These are phyloP conservation scores for Thamnaconus septentrionalis DNA, from an alignment of 2,113 vertebrate species.

Conservation along the genomic window DNA sequence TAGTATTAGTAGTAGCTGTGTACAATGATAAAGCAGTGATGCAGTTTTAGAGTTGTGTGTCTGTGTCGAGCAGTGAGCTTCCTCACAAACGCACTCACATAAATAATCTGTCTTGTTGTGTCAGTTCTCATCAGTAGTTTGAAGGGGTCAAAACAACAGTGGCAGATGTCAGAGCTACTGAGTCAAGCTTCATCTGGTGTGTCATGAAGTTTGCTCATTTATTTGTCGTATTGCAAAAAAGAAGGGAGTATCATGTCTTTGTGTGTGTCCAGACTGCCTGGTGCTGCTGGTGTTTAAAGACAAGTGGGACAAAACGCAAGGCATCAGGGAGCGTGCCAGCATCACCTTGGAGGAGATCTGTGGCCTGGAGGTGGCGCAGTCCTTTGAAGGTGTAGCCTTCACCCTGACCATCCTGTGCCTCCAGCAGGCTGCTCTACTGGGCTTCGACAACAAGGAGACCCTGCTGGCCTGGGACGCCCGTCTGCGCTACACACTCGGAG, in stretches of 20 bases:
- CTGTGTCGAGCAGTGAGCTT: too few relatives aligned
- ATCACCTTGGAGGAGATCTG: constrained; percentile 93
- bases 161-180: too few relatives aligned
- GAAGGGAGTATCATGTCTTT: background rate
- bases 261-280: constrained; percentile 84
- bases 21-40: too few relatives aligned
- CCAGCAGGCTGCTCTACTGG: constrained; percentile 85
- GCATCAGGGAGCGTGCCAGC: constrained; percentile 83
- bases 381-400: constrained; percentile 84
- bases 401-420: constrained; percentile 87
- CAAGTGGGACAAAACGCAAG: constrained; percentile 81
- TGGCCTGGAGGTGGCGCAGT: constrained; percentile 86
- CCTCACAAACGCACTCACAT: too few relatives aligned
- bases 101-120: too few relatives aligned
- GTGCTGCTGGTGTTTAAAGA: constrained; percentile 90
- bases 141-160: constrained; percentile 33
- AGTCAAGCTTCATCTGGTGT: background rate
- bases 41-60: too few relatives aligned
- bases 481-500: constrained; percentile 87
- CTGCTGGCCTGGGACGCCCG: constrained; percentile 90
- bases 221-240: background rate
- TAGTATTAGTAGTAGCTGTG: too few relatives aligned
- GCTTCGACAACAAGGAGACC: constrained; percentile 89
- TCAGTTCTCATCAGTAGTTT: too few relatives aligned
- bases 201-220: background rate